These are phyloP conservation scores for Ochotona princeps DNA, from an alignment of 2,113 vertebrate genomes.

Conservation along the genomic window DNA sequence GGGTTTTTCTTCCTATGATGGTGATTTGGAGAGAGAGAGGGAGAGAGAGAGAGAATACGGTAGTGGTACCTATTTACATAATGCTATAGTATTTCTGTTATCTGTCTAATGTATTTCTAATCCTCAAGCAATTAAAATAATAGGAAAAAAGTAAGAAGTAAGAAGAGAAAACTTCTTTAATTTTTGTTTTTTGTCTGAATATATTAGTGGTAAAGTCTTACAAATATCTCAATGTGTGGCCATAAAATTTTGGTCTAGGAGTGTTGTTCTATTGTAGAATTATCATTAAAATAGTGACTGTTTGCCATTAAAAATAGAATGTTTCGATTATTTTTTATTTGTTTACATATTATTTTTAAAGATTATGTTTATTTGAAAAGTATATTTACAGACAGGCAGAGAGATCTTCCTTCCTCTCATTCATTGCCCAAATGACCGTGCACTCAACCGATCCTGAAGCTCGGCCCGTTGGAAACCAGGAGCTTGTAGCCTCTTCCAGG, in stretches of 20 bases:
- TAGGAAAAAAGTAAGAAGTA: background rate
- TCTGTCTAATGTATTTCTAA: background rate
- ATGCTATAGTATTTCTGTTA: too few relatives aligned
- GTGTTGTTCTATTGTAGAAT: background rate
- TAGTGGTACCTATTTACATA: background rate
- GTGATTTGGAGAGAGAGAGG: background rate
- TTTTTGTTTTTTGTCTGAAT: slow-evolving; percentile 24
- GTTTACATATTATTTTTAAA: too few relatives aligned
- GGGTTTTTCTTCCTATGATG: background rate
- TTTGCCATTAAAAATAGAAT: background rate
- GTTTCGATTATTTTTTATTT: too few relatives aligned
- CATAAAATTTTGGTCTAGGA: background rate
- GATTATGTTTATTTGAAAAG: too few relatives aligned
- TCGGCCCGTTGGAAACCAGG: too few relatives aligned
- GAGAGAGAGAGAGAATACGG: too few relatives aligned
- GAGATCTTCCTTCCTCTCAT: too few relatives aligned
- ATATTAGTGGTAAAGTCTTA: background rate
- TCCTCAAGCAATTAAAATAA: background rate
- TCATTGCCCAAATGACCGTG: too few relatives aligned
- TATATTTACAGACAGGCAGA: too few relatives aligned
- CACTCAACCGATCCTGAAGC: too few relatives aligned
- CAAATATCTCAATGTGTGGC: background rate
- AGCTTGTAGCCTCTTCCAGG: too few relatives aligned
- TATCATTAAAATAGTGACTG: background rate
- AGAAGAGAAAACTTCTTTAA: background rate